phyloP scores from a whole-genome alignment of 2,888 invertebrate genomes.

The Thera britannica region DNA sequence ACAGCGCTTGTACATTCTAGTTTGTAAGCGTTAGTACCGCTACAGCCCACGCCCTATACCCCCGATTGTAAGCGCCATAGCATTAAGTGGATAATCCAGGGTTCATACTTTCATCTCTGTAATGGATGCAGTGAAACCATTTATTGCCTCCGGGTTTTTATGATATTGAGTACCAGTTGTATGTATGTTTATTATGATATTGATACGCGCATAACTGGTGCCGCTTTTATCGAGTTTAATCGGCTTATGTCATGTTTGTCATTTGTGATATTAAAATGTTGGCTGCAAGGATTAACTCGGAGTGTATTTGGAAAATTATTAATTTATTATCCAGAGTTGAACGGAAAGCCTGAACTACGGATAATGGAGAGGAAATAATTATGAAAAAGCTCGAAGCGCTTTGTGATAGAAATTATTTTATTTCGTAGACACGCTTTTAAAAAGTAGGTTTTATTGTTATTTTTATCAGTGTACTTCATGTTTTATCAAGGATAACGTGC shows the following conservation, averaged over 20 bases:
- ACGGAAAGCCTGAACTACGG: not conserved
- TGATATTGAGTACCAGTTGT: conserved; percentile 29
- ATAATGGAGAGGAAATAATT: not conserved
- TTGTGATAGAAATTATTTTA: too few relatives aligned
- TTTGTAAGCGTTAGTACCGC: conserved; percentile 6
- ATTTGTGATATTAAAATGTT: conserved; percentile 36
- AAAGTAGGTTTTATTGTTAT: not conserved
- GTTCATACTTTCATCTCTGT: conserved; percentile 78
- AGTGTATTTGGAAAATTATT: conserved; percentile 8
- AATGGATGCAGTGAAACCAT: conserved; percentile 77
- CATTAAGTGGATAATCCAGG: conserved; percentile 77
- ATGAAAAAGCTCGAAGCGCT: too few relatives aligned
- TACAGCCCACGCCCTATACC: conserved; percentile 26
- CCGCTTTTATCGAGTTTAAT: conserved; percentile 30
- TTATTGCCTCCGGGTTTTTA: conserved; percentile 51
- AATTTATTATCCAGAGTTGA: not conserved
- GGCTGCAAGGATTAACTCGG: conserved; percentile 7
- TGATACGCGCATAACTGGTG: conserved; percentile 34
- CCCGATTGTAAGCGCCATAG: conserved; percentile 52
- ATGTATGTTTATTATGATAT: conserved; percentile 21
- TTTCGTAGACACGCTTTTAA: not conserved
- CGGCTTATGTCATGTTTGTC: conserved; percentile 34
- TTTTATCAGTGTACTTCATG: too few relatives aligned
- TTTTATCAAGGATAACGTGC: not conserved
- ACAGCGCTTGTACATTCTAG: too few relatives aligned